Evolutionary conservation across 2,888 invertebrate species (phyloP), one percentile per base, ranked within the genome.

Genomic region (Cephus sareptanus): DNA sequence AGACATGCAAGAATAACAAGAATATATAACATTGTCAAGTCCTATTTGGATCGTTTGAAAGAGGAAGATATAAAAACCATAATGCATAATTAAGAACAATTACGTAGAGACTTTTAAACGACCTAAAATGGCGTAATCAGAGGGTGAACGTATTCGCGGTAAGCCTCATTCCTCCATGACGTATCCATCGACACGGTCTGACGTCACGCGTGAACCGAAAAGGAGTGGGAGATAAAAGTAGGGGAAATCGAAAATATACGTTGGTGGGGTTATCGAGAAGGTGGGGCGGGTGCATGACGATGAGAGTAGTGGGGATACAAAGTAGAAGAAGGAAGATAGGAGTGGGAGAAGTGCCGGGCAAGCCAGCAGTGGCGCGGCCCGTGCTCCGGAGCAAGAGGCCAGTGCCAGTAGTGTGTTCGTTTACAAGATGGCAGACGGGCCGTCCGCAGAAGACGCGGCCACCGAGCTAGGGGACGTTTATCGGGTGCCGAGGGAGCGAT

Each of bases 351-450:
- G 75, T 77, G 73, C 73, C 77, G 80, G 77, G 74, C 79, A 75
- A 77, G 76, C 68, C 75, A 68, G 71, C 71, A 69, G 74, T 77
- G 78, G 81, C 79, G 80, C 80, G 79, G 81, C 81, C 78, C 81
- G 71, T 71, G 71, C 81, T 81, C 81, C 56, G 56, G 81, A 81
- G 81, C 81, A 81, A 80, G 80, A 80, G 81, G 79, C 78, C 68
- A 78, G 80, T 81, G 81, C 71, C 71, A 71, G 92, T 93, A 94
- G 94, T 93, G 94, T 93, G 94, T 94, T 94, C 94, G 85, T 86
- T 87, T 86, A 86, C 95, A 95, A 95, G 94, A 96, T 95, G 96
- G 96, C 95, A 95, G 96, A 95, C 95, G 94, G 95, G 94, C 94
- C 94, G 94, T 93, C 93, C 93, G 93, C 93, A 92, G 93, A 93